Evolutionary conservation across 2,888 invertebrate genomes (phyloP), one percentile per base, ranked within the genome.

Genomic region (Xestoiulus laeticollis): DNA sequence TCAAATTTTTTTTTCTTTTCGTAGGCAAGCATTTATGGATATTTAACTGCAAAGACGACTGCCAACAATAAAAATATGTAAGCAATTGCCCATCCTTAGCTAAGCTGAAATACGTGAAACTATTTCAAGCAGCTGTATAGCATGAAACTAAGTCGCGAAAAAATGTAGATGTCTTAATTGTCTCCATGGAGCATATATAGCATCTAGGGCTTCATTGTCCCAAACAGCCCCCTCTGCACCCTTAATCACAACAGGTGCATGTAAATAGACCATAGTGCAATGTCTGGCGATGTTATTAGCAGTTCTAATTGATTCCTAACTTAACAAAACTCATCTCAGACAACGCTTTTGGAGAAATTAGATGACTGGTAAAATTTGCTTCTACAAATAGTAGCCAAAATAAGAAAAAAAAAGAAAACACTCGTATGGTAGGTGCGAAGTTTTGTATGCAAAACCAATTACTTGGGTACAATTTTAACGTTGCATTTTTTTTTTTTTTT

Each of bases 301-400:
- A 22, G 68, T 68, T 68, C n/a, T 68, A 68, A 68, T 68, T 68
- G 68, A 68, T n/a, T 68, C 68, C 68, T 68, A 8, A 68, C 26
- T 68, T 12, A 26, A 1, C 6, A 5, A 26, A 68, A 68, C 22
- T 68, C 5, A 68, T 6, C 68, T 68, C 26, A 26, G 68, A 68
- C 68, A 26, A 14, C 22, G 8, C 22, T 68, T 68, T 68, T 22
- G 68, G 26, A 26, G 68, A 68, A 68, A 68, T 68, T 68, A 68
- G 26, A 68, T 68, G 68, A 68, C 68, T 68, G 4, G 68, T 68
- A 68, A 68, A 68, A 68, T 26, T 68, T 12, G 68, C 22, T 22
- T 26, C 68, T 26, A 1, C 68, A 26, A 26, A 68, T 68, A 26
- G 26, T 68, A 68, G 26, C 68, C 26, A 68, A 68, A 68, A 68